Conservation (phyloP, 2,113 vertebrate genomes). For the Dicentrarchus labrax region DNA sequence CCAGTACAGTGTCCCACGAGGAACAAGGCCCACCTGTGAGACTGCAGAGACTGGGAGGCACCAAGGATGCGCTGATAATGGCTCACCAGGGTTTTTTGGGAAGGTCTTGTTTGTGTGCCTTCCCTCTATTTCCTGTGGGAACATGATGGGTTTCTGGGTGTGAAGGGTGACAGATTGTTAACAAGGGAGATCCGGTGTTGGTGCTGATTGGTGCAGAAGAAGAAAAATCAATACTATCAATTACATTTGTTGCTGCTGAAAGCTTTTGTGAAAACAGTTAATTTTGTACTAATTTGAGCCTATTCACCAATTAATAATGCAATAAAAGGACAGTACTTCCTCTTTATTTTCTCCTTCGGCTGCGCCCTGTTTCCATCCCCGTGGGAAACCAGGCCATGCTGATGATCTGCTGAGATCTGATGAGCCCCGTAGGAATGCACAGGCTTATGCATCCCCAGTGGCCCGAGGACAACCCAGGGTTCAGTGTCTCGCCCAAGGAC, state of each 20-base stretch:
- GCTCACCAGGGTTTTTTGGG: slow-evolving; percentile 54
- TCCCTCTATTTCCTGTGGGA: slow-evolving; percentile 38
- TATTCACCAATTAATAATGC: slow-evolving; percentile 2
- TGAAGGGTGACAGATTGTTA: slow-evolving; percentile 3
- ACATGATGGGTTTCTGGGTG: slow-evolving; percentile 14
- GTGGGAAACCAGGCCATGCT: too few species aligned
- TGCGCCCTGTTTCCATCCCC: too few species aligned
- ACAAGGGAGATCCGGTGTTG: neutral
- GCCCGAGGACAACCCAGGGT: too few species aligned
- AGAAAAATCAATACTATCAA: neutral
- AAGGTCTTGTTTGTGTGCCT: slow-evolving; percentile 62
- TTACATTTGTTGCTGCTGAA: slow-evolving; percentile 4
- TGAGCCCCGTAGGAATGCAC: too few species aligned
- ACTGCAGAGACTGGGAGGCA: slow-evolving; percentile 7
- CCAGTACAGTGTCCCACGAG: slow-evolving; percentile 14
- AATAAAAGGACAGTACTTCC: neutral
- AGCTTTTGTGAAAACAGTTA: neutral
- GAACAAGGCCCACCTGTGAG: slow-evolving; percentile 25
- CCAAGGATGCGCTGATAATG: slow-evolving; percentile 33
- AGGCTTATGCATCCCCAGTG: too few species aligned
- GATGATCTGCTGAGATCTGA: too few species aligned
- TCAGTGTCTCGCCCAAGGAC: too few species aligned
- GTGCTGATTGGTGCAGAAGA: neutral
- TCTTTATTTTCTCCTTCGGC: neutral
- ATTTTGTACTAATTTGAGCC: slow-evolving; percentile 18